Conservation (phyloP, 2,888 invertebrate species). For the Drosophila eohydei region DNA sequence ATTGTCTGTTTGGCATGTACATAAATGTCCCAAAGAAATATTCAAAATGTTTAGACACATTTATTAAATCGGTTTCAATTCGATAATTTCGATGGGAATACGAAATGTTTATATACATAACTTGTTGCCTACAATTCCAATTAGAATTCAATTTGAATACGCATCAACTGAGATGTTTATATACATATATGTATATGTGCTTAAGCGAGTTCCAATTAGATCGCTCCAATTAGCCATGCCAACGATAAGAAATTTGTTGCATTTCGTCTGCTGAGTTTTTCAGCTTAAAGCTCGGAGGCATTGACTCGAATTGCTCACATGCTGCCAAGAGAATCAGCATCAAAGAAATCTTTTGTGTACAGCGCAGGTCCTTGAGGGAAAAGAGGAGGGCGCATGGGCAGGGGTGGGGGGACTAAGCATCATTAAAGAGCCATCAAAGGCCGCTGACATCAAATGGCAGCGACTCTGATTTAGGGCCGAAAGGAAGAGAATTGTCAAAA, state of each 20-base stretch:
- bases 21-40: too few relatives aligned
- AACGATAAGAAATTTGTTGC: neutral
- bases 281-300: neutral
- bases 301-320: constrained; percentile 1
- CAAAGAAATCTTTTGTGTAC: constrained; percentile 12
- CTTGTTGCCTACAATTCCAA: too few relatives aligned
- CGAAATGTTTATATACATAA: too few relatives aligned
- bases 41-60: too few relatives aligned
- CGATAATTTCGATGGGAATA: too few relatives aligned
- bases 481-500: constrained; percentile 34
- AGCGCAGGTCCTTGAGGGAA: constrained; percentile 1
- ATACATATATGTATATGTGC: too few relatives aligned
- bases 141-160: too few relatives aligned
- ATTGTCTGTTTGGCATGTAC: too few relatives aligned
- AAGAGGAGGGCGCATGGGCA: neutral
- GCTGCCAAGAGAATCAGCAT: constrained; percentile 2
- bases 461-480: constrained; percentile 32
- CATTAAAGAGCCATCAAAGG: constrained; percentile 53
- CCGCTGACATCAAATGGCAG: constrained; percentile 29
- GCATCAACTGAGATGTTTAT: too few relatives aligned
- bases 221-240: too few relatives aligned
- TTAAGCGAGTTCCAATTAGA: too few relatives aligned
- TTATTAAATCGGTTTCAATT: too few relatives aligned
- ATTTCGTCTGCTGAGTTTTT: neutral
- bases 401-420: constrained; percentile 21